Percentiles rank a stretch among this genome's conserved stretches.
These are phyloP conservation scores for Oasisia sp. DNA, from an alignment of 2,888 invertebrate species.

Conservation along the genomic window DNA sequence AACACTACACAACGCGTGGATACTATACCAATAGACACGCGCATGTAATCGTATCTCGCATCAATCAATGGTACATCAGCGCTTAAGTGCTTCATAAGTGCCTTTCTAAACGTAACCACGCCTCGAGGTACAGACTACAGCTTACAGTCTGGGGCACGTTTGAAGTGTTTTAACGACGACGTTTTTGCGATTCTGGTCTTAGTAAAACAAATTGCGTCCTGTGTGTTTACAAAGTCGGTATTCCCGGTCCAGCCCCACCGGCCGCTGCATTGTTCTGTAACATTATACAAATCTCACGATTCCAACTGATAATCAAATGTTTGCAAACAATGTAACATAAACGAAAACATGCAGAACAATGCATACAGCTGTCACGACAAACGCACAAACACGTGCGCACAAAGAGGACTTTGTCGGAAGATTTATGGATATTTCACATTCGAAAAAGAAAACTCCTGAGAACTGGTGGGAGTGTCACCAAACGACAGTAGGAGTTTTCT, in stretches of 20 bases:
- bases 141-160: neutral
- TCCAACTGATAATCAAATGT: neutral
- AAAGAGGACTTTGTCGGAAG: neutral
- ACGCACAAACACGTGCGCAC: neutral
- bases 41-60: neutral
- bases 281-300: neutral
- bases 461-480: neutral
- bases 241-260: neutral
- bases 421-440: neutral
- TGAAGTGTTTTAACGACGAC: neutral
- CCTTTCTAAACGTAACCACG: conserved; percentile 10
- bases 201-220: conserved; percentile 17
- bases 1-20: neutral
- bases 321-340: neutral
- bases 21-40: neutral
- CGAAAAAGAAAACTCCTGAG: neutral
- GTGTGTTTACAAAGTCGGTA: neutral
- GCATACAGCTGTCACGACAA: neutral
- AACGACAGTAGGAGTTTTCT: neutral
- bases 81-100: conserved; percentile 5
- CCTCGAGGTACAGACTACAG: neutral
- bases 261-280: neutral
- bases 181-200: neutral
- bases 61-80: conserved; percentile 13
- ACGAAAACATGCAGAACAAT: neutral